Conservation (phyloP, 1,140 invertebrate species). For the Drosophila ambigua region DNA sequence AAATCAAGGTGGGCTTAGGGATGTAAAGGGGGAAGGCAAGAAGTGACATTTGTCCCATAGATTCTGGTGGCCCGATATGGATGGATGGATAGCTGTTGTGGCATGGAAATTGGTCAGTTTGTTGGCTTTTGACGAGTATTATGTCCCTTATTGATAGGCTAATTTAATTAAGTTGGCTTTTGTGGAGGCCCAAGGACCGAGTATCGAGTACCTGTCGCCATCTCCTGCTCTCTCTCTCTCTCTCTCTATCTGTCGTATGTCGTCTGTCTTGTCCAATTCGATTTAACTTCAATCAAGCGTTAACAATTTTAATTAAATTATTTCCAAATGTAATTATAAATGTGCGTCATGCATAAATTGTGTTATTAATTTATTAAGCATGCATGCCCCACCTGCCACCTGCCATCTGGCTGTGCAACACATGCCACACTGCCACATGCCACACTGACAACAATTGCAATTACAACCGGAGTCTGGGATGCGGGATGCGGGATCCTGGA, state of each 20-base stretch:
- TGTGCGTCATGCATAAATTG: constrained; percentile 80
- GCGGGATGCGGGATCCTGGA: not conserved
- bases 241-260: not conserved
- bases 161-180: constrained; percentile 72
- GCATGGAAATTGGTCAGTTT: constrained; percentile 68
- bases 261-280: constrained; percentile 51
- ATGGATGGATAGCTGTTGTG: no score
- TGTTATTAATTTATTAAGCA: constrained; percentile 79
- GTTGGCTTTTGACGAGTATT: constrained; percentile 44
- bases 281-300: constrained; percentile 81
- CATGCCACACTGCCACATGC: not conserved
- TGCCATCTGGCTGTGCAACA: not conserved
- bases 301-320: constrained; percentile 83
- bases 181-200: constrained; percentile 15
- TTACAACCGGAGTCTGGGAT: constrained; percentile 33
- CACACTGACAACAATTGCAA: constrained; percentile 54
- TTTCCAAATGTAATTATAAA: constrained; percentile 82
- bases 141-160: constrained; percentile 58
- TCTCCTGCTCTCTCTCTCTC: not conserved
- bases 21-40: not conserved
- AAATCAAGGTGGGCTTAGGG: not conserved
- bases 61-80: constrained; percentile 40
- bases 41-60: constrained; percentile 51
- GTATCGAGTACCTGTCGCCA: no score
- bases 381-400: not conserved